A percentile compares a stretch with the other conserved stretches of the same genome.
phyloP scores from a whole-genome alignment of 2,113 vertebrate genomes.

The Percina caprodes region DNA sequence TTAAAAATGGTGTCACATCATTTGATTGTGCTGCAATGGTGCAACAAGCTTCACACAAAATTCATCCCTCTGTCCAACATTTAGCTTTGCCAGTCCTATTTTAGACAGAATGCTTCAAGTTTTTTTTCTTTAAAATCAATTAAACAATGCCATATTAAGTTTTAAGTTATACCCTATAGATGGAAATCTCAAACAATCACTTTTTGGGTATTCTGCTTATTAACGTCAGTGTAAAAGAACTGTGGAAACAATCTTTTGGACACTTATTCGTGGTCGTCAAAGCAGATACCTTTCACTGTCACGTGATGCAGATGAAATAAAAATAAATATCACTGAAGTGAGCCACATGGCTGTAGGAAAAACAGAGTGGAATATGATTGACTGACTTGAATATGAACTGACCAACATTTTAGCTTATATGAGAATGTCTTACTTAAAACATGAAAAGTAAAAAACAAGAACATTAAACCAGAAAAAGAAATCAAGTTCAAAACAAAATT shows the following conservation, averaged over 20 bases:
- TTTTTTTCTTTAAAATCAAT: constrained; percentile 52
- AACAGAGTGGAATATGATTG: constrained; percentile 43
- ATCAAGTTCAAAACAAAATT: constrained; percentile 65
- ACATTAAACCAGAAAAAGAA: constrained; percentile 34
- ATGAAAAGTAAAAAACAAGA: constrained; percentile 36
- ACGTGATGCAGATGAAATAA: constrained; percentile 34
- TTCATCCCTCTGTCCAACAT: constrained; percentile 60
- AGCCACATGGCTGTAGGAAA: constrained; percentile 32
- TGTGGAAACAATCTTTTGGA: constrained; percentile 40
- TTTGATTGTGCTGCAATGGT: constrained; percentile 83
- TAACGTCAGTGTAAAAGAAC: constrained; percentile 57
- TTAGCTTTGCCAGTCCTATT: constrained; percentile 67
- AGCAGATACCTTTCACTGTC: constrained; percentile 44
- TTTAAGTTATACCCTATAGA: constrained; percentile 51
- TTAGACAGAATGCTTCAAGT: constrained; percentile 64
- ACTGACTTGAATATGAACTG: no score
- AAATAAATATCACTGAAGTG: constrained; percentile 41
- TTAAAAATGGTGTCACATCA: constrained; percentile 59
- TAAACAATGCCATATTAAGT: constrained; percentile 52
- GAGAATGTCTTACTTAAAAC: constrained; percentile 61
- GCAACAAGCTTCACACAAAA: constrained; percentile 69
- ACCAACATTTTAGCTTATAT: constrained; percentile 72
- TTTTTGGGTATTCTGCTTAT: constrained; percentile 45
- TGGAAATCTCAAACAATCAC: constrained; percentile 42
- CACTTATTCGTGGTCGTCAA: constrained; percentile 42